Percentiles rank a stretch among this genome's conserved stretches.
Conservation (phyloP, 2,113 vertebrate genomes). For the Scytalopus superciliaris region DNA sequence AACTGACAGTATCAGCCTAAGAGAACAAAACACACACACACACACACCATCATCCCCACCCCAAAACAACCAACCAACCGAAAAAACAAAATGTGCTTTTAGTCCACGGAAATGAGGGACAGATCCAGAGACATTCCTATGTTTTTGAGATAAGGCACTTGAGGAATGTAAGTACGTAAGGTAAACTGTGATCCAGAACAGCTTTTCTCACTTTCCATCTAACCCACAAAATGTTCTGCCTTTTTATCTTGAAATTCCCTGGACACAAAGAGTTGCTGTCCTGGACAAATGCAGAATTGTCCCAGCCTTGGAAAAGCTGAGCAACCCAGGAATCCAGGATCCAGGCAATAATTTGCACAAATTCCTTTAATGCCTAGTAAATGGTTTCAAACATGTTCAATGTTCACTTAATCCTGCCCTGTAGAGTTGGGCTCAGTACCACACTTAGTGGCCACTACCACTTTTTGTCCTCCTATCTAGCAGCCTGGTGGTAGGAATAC, state of each 20-base stretch:
- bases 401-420: fast-evolving
- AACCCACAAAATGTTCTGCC: not conserved
- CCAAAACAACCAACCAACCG: not conserved
- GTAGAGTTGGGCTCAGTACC: fast-evolving
- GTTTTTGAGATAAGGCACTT: not conserved
- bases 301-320: not conserved
- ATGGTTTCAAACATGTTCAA: not conserved
- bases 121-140: not conserved
- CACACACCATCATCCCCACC: not conserved
- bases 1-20: not conserved
- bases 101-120: not conserved
- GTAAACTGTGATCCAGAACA: not conserved
- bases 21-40: not conserved
- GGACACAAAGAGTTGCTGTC: not conserved
- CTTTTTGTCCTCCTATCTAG: not conserved
- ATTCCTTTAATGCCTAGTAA: not conserved
- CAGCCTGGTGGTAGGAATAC: not conserved
- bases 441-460: not conserved
- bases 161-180: not conserved
- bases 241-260: not conserved
- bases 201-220: not conserved
- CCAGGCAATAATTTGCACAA: not conserved
- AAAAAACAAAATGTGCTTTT: not conserved
- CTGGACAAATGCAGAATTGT: not conserved
- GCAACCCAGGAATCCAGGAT: not conserved